These are phyloP conservation scores for Rhagonycha lutea DNA, from an alignment of 2,888 invertebrate species.

Conservation along the genomic window DNA sequence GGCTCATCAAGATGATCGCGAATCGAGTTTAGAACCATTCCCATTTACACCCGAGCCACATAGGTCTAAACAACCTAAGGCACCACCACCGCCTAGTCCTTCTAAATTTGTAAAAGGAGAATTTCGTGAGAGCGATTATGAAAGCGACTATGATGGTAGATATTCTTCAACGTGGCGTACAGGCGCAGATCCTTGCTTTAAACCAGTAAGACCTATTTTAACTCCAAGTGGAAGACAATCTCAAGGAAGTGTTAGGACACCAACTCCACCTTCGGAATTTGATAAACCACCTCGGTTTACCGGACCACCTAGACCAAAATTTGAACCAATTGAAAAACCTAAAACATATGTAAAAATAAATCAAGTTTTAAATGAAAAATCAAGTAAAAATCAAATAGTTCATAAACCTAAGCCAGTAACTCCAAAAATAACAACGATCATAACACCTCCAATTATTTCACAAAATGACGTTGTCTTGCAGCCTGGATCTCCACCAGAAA, in stretches of 20 bases:
- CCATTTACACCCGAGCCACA: slow-evolving; percentile 55
- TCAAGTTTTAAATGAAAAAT: slow-evolving; percentile 50
- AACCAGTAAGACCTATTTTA: slow-evolving; percentile 62
- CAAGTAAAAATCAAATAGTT: slow-evolving; percentile 52
- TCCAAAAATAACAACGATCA: slow-evolving; percentile 48
- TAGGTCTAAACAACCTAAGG: slow-evolving; percentile 49
- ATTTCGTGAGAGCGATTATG: slow-evolving; percentile 71
- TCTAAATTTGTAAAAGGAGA: slow-evolving; percentile 69
- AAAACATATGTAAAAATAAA: slow-evolving; percentile 44
- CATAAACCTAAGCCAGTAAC: slow-evolving; percentile 61
- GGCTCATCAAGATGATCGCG: slow-evolving; percentile 47
- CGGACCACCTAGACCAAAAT: slow-evolving; percentile 59
- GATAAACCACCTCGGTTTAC: slow-evolving; percentile 57
- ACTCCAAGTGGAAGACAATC: slow-evolving; percentile 58
- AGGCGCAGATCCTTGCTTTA: slow-evolving; percentile 61
- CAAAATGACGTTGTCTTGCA: slow-evolving; percentile 54
- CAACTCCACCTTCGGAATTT: slow-evolving; percentile 64
- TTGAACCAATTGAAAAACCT: slow-evolving; percentile 61
- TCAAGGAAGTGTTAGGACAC: slow-evolving; percentile 56
- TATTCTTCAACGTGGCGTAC: slow-evolving; percentile 67
- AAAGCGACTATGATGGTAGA: slow-evolving; percentile 70
- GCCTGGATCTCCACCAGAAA: slow-evolving; percentile 64
- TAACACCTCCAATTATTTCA: slow-evolving; percentile 47
- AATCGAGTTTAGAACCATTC: slow-evolving; percentile 54
- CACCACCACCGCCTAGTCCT: slow-evolving; percentile 63